These are phyloP conservation scores for Pollenia labialis DNA, from an alignment of 2,888 invertebrate genomes.

Conservation along the genomic window DNA sequence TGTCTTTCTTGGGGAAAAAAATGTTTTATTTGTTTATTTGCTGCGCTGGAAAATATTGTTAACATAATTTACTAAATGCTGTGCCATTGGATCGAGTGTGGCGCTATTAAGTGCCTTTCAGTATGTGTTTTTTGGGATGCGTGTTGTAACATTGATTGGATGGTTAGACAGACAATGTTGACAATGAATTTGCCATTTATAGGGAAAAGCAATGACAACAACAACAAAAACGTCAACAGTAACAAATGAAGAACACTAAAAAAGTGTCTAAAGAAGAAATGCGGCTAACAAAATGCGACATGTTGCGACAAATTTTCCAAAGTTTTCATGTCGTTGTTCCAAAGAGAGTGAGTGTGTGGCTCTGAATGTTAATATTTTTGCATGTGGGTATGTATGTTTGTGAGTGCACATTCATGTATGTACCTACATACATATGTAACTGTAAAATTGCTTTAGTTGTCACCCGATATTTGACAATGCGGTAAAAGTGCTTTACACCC, in stretches of 20 bases:
- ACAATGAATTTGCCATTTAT: slow-evolving; percentile 69
- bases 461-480: slow-evolving; percentile 75
- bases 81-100: not conserved
- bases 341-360: not conserved
- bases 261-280: slow-evolving; percentile 63
- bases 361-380: not conserved
- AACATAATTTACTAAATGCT: slow-evolving; percentile 72
- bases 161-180: slow-evolving; percentile 65
- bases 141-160: slow-evolving; percentile 71
- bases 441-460: slow-evolving; percentile 69
- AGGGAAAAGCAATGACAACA: slow-evolving; percentile 30
- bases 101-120: slow-evolving; percentile 23
- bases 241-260: slow-evolving; percentile 51
- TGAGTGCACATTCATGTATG: not conserved
- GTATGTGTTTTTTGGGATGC: slow-evolving; percentile 49
- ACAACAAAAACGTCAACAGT: slow-evolving; percentile 3
- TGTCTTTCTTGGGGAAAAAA: slow-evolving; percentile 48
- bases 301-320: slow-evolving; percentile 73
- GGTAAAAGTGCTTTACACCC: slow-evolving; percentile 74
- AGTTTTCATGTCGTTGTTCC: slow-evolving; percentile 49
- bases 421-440: not conserved
- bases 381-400: not conserved
- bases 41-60: slow-evolving; percentile 72
- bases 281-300: slow-evolving; percentile 73
- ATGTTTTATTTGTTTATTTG: slow-evolving; percentile 72